Evolutionary conservation across 2,113 vertebrate species (phyloP), one percentile per base, ranked within the genome.

Genomic region (Apodemus sylvaticus): DNA sequence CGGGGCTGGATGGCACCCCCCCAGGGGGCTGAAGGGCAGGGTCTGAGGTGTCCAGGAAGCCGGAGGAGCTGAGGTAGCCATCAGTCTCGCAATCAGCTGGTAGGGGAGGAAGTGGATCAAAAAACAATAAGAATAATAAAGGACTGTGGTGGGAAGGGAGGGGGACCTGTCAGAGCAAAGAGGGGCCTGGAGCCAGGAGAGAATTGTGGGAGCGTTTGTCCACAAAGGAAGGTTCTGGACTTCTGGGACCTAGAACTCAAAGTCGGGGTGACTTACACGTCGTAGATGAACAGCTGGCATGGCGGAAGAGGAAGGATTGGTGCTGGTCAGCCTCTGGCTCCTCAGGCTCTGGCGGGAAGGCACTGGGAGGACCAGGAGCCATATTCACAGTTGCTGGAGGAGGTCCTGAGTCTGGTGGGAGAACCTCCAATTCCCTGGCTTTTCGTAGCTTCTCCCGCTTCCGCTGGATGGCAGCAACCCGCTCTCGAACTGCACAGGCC

Each of bases 41-140:
- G 70, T 98, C 99, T 8, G 91, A 94, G 36, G 98, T 97, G 88
- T 99, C 99, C 98, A 99, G 98, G 94, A 99, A 99, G 86, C 98
- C 99, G 0, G 99, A 99, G 94, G 99, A 99, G 98, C 99, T 99
- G 95, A 99, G 98, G 98, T 99, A 99, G 90, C 99, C 99, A 1
- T 99, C 99, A 0, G 99, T 99, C 98, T 99, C 99, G 0, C 99
- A 99, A 98, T 99, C 99, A 0, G 99, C 99, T 99, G 99, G 1
- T 0, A 16, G 55, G 31, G n/a, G 93, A 89, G 0, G 0, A 29
- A 83, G 11, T 29, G 92, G n/a, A 71, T 97, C 94, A 95, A 89
- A 83, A 81, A 58, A 85, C 4, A 85, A 83, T 2, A 36, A 71
- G n/a, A 68, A 29, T 36, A 53, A 76, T 55, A 82, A 94, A 90